A percentile compares a stretch with the other conserved stretches of the same genome.
phyloP scores from a whole-genome alignment of 2,113 vertebrate species.

The Lophura nycthemera region DNA sequence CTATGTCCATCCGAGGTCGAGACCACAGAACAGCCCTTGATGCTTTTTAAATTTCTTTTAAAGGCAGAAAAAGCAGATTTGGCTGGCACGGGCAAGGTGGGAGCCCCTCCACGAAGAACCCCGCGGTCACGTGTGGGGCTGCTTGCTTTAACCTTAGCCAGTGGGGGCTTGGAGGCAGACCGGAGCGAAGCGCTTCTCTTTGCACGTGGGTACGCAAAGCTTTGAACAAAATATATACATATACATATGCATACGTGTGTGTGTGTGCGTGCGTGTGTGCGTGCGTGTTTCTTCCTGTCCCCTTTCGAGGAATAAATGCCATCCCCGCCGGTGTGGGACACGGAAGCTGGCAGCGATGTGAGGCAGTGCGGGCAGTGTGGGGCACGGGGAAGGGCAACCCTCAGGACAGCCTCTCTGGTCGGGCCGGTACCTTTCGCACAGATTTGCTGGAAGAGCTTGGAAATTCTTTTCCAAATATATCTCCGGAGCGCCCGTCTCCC shows the following conservation, averaged over 20 bases:
- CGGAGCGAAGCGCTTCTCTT: not conserved
- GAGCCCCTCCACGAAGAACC: not conserved
- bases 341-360: not conserved
- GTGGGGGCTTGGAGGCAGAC: not conserved
- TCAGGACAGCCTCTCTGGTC: not conserved
- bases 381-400: not conserved
- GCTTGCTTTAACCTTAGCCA: not conserved
- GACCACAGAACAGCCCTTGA: no score
- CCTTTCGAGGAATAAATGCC: not conserved
- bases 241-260: no score
- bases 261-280: not conserved
- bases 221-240: not conserved
- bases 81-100: not conserved
- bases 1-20: no score
- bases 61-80: not conserved
- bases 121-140: not conserved
- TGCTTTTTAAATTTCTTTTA: not conserved
- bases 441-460: conserved; percentile 63
- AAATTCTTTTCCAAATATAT: conserved; percentile 81
- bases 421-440: conserved; percentile 42
- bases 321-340: not conserved
- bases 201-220: not conserved
- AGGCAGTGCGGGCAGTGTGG: no score
- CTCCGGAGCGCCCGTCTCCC: not conserved
- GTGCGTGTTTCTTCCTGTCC: not conserved